These are phyloP conservation scores for Dipus sagitta DNA, from an alignment of 2,797 vertebrate genomes.

Conservation along the genomic window DNA sequence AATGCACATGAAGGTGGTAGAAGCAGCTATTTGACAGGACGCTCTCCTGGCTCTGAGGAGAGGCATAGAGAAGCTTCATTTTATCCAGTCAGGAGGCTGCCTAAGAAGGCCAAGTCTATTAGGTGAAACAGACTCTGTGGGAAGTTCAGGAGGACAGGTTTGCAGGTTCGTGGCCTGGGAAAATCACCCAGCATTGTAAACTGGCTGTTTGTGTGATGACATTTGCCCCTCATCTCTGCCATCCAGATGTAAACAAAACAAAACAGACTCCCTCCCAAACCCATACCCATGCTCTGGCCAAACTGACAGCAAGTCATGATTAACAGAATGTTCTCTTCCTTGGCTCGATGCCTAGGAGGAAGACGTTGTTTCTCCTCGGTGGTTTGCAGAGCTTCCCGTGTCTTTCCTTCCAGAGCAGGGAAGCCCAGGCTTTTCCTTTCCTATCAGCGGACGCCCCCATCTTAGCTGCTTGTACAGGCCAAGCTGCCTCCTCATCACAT, in stretches of 20 bases:
- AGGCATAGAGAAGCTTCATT: not conserved
- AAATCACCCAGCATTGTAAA: slow-evolving; percentile 59
- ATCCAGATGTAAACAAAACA: slow-evolving; percentile 40
- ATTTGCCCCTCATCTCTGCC: slow-evolving; percentile 30
- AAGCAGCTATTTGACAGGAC: not conserved
- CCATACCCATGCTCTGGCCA: slow-evolving; percentile 56
- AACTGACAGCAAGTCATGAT: slow-evolving; percentile 68
- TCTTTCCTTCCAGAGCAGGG: not conserved
- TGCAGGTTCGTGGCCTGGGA: slow-evolving; percentile 24
- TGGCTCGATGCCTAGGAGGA: slow-evolving; percentile 49
- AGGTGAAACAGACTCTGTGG: not conserved
- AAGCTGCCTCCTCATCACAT: not conserved
- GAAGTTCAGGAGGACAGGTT: not conserved
- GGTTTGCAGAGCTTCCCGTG: not conserved
- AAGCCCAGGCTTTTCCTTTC: not conserved
- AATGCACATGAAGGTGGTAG: not conserved
- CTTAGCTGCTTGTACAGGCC: not conserved
- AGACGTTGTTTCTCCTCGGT: not conserved
- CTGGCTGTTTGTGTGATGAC: slow-evolving; percentile 47
- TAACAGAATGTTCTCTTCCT: slow-evolving; percentile 63
- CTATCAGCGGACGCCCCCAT: not conserved
- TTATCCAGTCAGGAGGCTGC: not conserved
- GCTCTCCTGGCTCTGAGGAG: not conserved
- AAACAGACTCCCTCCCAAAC: not conserved
- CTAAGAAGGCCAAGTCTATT: not conserved